These are phyloP conservation scores for Peromyscus aztecus DNA, from an alignment of 2,797 vertebrate genomes.

Conservation along the genomic window DNA sequence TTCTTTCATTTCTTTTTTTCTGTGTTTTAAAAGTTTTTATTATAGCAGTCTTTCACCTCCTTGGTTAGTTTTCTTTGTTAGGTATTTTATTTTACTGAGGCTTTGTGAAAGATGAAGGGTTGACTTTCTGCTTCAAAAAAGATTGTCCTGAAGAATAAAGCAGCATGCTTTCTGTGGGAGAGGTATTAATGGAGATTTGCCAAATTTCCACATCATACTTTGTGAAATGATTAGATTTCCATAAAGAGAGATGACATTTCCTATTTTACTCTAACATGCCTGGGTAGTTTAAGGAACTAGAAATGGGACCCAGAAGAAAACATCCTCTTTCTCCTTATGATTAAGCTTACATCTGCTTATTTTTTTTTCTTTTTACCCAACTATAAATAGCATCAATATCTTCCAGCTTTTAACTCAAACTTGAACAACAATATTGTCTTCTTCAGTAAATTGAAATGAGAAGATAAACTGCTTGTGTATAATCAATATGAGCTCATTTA, in stretches of 20 bases:
- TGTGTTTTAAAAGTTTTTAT: neutral
- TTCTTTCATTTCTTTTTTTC: neutral
- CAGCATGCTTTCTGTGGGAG: neutral
- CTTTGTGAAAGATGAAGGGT: conserved; percentile 25
- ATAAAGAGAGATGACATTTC: conserved; percentile 20
- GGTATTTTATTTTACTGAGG: neutral
- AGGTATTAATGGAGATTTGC: neutral
- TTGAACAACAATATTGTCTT: neutral
- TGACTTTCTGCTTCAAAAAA: conserved; percentile 4
- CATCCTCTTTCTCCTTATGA: neutral
- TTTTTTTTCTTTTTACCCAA: neutral
- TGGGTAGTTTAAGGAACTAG: conserved; percentile 58
- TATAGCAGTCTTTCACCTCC: neutral
- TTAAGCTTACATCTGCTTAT: conserved; percentile 24
- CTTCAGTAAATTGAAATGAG: conserved; percentile 46
- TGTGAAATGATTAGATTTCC: neutral
- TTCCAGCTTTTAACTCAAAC: conserved; percentile 46
- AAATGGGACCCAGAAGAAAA: neutral
- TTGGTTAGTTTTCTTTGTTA: neutral
- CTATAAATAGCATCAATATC: conserved; percentile 47
- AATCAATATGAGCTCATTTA: neutral
- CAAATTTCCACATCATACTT: conserved; percentile 16
- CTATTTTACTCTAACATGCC: conserved; percentile 1
- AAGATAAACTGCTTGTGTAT: conserved; percentile 5
- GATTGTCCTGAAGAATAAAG: conserved; percentile 5